Conservation (phyloP, 2,113 vertebrate genomes). For the Meriones unguiculatus region DNA sequence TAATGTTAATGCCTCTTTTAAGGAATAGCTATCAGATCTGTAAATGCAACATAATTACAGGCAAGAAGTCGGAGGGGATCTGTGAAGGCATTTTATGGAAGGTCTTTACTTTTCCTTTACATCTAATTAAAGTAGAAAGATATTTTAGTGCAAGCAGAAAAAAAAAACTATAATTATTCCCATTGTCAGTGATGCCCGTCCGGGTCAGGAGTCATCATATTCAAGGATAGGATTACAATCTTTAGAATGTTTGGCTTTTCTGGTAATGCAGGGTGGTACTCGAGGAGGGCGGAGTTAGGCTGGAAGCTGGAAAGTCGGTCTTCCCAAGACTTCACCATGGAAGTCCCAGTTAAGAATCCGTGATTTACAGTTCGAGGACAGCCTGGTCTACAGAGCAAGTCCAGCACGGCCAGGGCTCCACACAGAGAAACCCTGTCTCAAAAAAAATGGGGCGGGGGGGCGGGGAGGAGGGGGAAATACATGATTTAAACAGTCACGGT, state of each 20-base stretch:
- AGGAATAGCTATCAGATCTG: slow-evolving; percentile 85
- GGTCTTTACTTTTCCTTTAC: slow-evolving; percentile 84
- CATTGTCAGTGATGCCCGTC: slow-evolving; percentile 54
- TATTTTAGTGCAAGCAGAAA: slow-evolving; percentile 80
- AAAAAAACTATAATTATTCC: slow-evolving; percentile 78
- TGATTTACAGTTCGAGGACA: too few relatives aligned
- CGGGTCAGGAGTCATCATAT: slow-evolving; percentile 52
- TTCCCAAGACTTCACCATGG: not conserved
- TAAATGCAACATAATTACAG: slow-evolving; percentile 89
- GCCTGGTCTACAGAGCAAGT: too few relatives aligned
- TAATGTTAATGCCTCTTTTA: slow-evolving; percentile 87
- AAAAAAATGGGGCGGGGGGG: too few relatives aligned
- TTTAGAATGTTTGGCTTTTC: slow-evolving; percentile 19
- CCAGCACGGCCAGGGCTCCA: too few relatives aligned
- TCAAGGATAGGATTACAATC: slow-evolving; percentile 50
- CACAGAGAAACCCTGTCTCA: too few relatives aligned
- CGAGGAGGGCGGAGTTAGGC: not conserved
- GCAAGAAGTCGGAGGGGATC: slow-evolving; percentile 86
- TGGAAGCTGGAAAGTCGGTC: not conserved
- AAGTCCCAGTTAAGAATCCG: not conserved
- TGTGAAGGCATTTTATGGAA: slow-evolving; percentile 85
- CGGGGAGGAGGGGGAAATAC: too few relatives aligned
- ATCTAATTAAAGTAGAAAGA: slow-evolving; percentile 83
- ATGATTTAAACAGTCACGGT: not conserved
- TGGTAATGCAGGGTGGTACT: not conserved